Evolutionary conservation across 2,888 invertebrate genomes (phyloP), one percentile per base, ranked within the genome.

Genomic region (Phrixothrix hirtus): DNA sequence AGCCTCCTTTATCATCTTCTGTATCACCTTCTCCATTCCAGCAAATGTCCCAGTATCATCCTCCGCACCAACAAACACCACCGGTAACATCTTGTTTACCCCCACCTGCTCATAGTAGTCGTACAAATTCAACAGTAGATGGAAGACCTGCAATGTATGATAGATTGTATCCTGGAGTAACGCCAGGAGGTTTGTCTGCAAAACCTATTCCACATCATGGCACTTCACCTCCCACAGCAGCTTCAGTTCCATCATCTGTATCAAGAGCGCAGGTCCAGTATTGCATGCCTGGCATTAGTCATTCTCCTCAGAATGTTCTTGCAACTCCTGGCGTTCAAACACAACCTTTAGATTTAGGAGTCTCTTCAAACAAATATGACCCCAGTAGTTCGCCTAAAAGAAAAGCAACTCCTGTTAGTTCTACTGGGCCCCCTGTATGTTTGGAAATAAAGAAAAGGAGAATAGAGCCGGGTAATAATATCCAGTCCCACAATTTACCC

Each of bases 291-390:
- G 76, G 79, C 9, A 78, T 79, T 4, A 68, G 67, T 30, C 57
- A 72, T 32, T 69, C 70, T 21, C 62, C 68, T 25, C 68, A 66
- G n/a, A 58, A 58, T 53, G 34, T 61, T 10, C 72, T 71, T 21
- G 67, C 77, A 32, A 72, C 78, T 44, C 77, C 81, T 57, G 70
- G 78, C 39, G 83, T 86, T 68, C 89, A 90, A 75, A 87, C 87
- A 48, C 89, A 89, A 68, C 90, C 90, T 7, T 78, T 90, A 21
- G 89, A 90, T 72, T 81, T 90, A 46, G 89, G 89, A 26, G 82
- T 88, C 17, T 74, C 81, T 41, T 80, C 82, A 34, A 60, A 31
- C 51, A 73, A 72, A 50, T 67, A 69, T 37, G 71, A 71, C 45
- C 59, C 63, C 11, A 61, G 65, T 7, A 57, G 63, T 32, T 82